Percentiles rank a stretch among this genome's conserved stretches.
Evolutionary conservation across 30 jellyfish, hydroid and myxozoan genomes (phyloP).

Genomic region (Chrysaora quinquecirrha): DNA sequence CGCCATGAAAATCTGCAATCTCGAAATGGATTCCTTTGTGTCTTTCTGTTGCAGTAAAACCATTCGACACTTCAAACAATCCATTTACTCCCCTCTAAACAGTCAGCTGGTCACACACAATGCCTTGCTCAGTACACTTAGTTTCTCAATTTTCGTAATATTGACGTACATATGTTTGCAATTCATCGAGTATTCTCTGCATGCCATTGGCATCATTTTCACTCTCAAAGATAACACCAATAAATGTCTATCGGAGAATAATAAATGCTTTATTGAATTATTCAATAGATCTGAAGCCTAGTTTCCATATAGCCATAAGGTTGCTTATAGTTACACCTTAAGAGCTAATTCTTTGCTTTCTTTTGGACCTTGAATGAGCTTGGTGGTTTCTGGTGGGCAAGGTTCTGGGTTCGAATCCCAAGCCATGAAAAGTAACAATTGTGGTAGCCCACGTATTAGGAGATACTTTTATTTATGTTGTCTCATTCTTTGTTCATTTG

Average conservation of each 20-base stretch:
- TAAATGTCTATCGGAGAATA: too few relatives aligned
- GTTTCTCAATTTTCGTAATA: conserved; percentile 1
- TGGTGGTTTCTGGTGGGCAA: too few relatives aligned
- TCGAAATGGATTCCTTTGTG: conserved; percentile 22
- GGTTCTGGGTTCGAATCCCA: too few relatives aligned
- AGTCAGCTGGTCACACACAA: conserved; percentile 41
- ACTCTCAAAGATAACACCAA: too few relatives aligned
- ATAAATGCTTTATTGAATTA: too few relatives aligned
- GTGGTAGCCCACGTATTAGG: too few relatives aligned
- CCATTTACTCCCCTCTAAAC: conserved; percentile 41
- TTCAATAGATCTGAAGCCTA: neutral
- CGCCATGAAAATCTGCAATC: conserved; percentile 54
- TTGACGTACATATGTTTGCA: conserved; percentile 21
- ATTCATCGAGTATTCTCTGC: conserved; percentile 10
- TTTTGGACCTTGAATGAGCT: too few relatives aligned
- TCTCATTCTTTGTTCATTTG: too few relatives aligned
- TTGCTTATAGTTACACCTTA: too few relatives aligned
- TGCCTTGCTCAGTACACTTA: conserved; percentile 16
- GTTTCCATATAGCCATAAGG: neutral
- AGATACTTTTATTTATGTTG: too few relatives aligned
- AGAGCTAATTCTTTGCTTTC: too few relatives aligned
- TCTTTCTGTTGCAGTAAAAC: conserved; percentile 31
- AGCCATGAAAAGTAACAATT: too few relatives aligned
- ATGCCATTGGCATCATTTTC: conserved; percentile 31
- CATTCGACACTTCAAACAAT: conserved; percentile 12